Percentiles rank a stretch among this genome's conserved stretches.
Evolutionary conservation across 2,888 invertebrate species (phyloP).

Genomic region (Napeogenes inachia): DNA sequence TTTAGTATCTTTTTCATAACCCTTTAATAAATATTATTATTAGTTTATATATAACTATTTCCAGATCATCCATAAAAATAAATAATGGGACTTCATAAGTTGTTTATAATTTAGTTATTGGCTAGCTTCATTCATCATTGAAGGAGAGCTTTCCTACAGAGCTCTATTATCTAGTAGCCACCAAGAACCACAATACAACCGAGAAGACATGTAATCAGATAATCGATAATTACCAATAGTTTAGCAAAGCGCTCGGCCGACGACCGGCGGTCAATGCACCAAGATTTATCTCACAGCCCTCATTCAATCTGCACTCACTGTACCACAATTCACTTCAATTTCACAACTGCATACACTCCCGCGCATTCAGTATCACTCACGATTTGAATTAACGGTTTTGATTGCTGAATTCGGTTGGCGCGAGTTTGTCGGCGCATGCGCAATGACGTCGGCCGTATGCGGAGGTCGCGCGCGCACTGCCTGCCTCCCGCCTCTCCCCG

Average conservation of each 20-base stretch:
- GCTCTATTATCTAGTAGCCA: no score
- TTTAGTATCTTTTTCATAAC: no score
- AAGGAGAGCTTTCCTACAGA: no score
- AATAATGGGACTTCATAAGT: no score
- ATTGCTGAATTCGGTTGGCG: neutral
- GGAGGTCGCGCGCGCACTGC: slow-evolving; percentile 57
- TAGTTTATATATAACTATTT: no score
- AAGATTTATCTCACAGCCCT: slow-evolving; percentile 47
- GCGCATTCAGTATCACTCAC: slow-evolving; percentile 16
- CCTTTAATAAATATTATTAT: no score
- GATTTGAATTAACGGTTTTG: slow-evolving; percentile 22
- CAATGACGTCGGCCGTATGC: slow-evolving; percentile 41
- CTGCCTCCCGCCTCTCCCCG: slow-evolving; percentile 24
- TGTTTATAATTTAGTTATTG: no score
- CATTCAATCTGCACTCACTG: slow-evolving; percentile 36
- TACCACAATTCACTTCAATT: slow-evolving; percentile 25
- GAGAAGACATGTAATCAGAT: slow-evolving; percentile 11
- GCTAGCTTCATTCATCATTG: no score
- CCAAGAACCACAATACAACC: no score
- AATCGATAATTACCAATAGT: slow-evolving; percentile 51
- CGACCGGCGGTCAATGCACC: slow-evolving; percentile 55
- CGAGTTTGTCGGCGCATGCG: slow-evolving; percentile 8
- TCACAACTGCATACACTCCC: slow-evolving; percentile 15
- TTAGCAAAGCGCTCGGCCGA: slow-evolving; percentile 41
- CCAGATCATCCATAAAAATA: no score